Evolutionary conservation across 2,888 invertebrate genomes (phyloP).

Genomic region (Nemotelus pantherinus): DNA sequence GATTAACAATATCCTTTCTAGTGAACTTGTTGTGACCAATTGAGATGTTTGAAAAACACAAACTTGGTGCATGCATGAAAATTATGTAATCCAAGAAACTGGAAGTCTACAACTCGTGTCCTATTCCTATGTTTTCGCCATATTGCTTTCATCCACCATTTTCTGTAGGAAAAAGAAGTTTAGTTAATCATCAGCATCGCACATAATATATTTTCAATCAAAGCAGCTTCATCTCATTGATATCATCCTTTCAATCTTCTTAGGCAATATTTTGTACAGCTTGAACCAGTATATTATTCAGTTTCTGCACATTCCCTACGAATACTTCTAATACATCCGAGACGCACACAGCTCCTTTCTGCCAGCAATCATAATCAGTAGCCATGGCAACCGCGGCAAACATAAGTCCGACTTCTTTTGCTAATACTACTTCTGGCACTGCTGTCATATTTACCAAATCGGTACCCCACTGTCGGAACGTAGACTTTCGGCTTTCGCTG

Average conservation of each 20-base stretch:
- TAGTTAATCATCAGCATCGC: neutral
- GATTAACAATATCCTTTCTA: too few relatives aligned
- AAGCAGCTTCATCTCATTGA: constrained; percentile 72
- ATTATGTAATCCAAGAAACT: too few relatives aligned
- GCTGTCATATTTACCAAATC: constrained; percentile 97
- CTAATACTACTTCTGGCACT: constrained; percentile 93
- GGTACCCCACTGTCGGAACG: constrained; percentile 87
- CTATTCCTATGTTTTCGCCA: constrained; percentile 45
- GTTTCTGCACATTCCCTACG: constrained; percentile 80
- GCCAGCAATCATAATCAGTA: constrained; percentile 99
- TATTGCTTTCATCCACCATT: constrained; percentile 52
- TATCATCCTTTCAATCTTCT: constrained; percentile 75
- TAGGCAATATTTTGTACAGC: constrained; percentile 78
- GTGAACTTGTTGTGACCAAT: too few relatives aligned
- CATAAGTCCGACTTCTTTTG: constrained; percentile 92
- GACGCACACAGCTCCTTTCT: constrained; percentile 72
- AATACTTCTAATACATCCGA: constrained; percentile 82
- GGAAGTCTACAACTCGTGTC: too few relatives aligned
- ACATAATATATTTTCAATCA: neutral
- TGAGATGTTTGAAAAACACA: too few relatives aligned
- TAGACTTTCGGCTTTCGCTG: constrained; percentile 90
- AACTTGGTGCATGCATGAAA: too few relatives aligned
- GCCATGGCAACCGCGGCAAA: constrained; percentile 93
- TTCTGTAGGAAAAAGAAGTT: constrained; percentile 45
- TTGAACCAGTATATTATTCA: constrained; percentile 75